Evolutionary conservation across 1,140 invertebrate genomes (phyloP).

Genomic region (Macrobrachium rosenbergii): DNA sequence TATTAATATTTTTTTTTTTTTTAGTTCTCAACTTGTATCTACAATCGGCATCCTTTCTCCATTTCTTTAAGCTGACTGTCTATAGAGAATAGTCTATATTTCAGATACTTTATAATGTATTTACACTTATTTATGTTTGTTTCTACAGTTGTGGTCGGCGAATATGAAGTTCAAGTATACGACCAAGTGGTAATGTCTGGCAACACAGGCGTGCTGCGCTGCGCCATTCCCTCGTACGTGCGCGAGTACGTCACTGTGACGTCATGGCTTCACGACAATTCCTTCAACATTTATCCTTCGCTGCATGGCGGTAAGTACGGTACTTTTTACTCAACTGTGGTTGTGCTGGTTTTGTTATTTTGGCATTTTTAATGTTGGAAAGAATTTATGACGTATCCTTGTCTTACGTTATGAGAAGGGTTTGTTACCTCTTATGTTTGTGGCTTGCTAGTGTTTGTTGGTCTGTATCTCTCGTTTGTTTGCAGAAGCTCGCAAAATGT

Average conservation of each 20-base stretch:
- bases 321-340: too few species aligned
- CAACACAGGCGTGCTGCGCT: slow-evolving; percentile 79
- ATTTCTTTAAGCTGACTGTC: too few species aligned
- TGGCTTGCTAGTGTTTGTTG: too few species aligned
- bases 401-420: not conserved
- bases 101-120: too few species aligned
- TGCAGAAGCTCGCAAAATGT: too few species aligned
- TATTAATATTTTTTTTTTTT: too few species aligned
- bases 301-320: slow-evolving; percentile 78
- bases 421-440: not conserved
- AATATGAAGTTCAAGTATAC: slow-evolving; percentile 47
- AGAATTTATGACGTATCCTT: not conserved
- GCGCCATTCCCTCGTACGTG: slow-evolving; percentile 84
- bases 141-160: slow-evolving; percentile 44
- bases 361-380: too few species aligned
- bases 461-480: too few species aligned
- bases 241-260: slow-evolving; percentile 86
- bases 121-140: not conserved
- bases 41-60: too few species aligned
- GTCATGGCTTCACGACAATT: slow-evolving; percentile 84
- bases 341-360: too few species aligned
- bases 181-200: slow-evolving; percentile 47
- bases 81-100: too few species aligned
- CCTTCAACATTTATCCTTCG: slow-evolving; percentile 82
- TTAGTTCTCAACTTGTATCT: too few species aligned